Conservation (phyloP, 2,113 vertebrate genomes). For the Conger conger region DNA sequence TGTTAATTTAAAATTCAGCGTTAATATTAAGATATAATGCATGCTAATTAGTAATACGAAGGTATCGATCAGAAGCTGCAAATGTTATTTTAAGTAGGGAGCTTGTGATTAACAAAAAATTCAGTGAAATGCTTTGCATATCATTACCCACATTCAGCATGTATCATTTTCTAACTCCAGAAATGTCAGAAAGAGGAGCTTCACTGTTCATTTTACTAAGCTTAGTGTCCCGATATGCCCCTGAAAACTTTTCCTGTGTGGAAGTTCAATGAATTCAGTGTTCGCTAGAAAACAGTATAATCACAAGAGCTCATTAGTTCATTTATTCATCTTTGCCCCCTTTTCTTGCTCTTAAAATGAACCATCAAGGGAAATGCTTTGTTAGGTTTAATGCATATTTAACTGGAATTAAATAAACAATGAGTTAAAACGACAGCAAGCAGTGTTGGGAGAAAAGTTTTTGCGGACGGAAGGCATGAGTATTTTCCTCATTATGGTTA, state of each 20-base stretch:
- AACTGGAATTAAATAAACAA: conserved; percentile 13
- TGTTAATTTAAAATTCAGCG: too few species aligned
- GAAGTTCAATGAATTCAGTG: neutral
- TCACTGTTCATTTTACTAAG: neutral
- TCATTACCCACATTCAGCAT: neutral
- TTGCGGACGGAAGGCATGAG: neutral
- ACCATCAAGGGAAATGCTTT: conserved; percentile 1
- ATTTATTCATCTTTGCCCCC: conserved; percentile 4
- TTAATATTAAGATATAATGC: neutral
- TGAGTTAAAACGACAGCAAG: conserved; percentile 8
- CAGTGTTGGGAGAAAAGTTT: neutral
- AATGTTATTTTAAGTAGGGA: neutral
- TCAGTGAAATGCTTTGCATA: neutral
- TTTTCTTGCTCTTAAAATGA: neutral
- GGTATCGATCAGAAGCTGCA: neutral
- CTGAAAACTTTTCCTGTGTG: neutral
- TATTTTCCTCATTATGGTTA: neutral
- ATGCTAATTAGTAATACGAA: neutral
- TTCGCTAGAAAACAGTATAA: neutral
- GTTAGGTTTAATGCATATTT: conserved; percentile 4
- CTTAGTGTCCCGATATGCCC: neutral
- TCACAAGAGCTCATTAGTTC: conserved; percentile 13
- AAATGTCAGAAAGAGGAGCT: neutral
- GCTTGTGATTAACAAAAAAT: neutral
- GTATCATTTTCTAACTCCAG: neutral